Evolutionary conservation across 2,113 vertebrate species (phyloP).

Genomic region (Eidolon helvum): DNA sequence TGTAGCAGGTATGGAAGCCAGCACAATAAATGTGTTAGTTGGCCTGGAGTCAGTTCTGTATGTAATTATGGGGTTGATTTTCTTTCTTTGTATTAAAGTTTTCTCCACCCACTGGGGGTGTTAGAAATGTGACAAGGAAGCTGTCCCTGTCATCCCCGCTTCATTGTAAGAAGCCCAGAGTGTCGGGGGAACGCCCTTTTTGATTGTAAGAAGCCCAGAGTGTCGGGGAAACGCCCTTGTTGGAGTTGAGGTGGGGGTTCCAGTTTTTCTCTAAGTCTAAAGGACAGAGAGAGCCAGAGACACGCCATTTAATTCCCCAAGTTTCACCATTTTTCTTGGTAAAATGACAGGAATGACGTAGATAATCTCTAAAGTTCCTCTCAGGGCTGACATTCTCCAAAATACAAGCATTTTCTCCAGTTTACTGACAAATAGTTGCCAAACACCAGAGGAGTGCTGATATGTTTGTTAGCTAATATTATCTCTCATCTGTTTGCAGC

Average conservation of each 20-base stretch:
- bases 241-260: neutral
- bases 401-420: neutral
- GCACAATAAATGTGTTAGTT: slow-evolving; percentile 39
- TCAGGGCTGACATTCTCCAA: neutral
- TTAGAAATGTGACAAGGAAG: slow-evolving; percentile 49
- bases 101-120: slow-evolving; percentile 49
- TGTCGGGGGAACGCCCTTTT: neutral
- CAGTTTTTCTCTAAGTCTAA: neutral
- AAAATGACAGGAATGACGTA: neutral
- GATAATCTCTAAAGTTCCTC: neutral
- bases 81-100: slow-evolving; percentile 49
- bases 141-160: neutral
- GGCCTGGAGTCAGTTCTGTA: slow-evolving; percentile 66
- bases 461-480: slow-evolving; percentile 58
- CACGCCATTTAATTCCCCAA: neutral
- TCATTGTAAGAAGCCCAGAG: neutral
- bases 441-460: slow-evolving; percentile 28
- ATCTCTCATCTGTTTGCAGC: slow-evolving; percentile 44
- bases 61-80: slow-evolving; percentile 72
- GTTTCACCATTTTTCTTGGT: neutral
- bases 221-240: neutral
- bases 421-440: slow-evolving; percentile 47
- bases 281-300: neutral
- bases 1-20: neutral
- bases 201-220: neutral